Evolutionary conservation across 2,888 invertebrate species (phyloP), one percentile per base, ranked within the genome.

Genomic region (Andrena fulva): DNA sequence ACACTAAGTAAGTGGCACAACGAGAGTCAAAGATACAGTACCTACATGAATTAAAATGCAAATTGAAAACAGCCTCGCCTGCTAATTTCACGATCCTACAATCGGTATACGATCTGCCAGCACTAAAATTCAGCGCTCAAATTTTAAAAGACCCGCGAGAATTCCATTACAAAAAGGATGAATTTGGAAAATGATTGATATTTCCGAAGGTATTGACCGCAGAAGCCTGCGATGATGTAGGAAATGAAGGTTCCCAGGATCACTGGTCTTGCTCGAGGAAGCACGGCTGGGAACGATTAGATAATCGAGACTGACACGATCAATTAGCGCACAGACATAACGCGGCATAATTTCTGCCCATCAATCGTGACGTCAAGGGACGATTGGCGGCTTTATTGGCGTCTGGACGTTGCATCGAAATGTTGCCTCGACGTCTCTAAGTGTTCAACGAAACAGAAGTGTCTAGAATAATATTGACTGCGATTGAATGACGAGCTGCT

Each of bases 341-440:
- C 84, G 79, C 83, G 85, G 80, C 85, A 89, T 87, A 89, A 91
- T 91, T 90, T 75, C 86, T 87, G 86, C 87, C 56, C 82, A 86
- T 89, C 89, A 89, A 90, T 86, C 74, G 80, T 91, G 90, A 91
- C 91, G 91, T 91, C 90, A 87, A 74, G 74, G 62, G 56, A 79
- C 74, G 50, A 68, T 69, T 56, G 56, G 56, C 50, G 24, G 52
- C 62, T 66, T 70, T 50, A 69, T 63, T 60, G 74, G 60, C 24
- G 35, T 12, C 62, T 42, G 4, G 70, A n/a, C 10, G 6, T 24
- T 27, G 33, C n/a, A n/a, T 60, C 33, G 64, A 56, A 54, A 59
- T 33, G 56, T 24, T 6, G 6, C 7, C 24, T 24, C 62, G 71
- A 42, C 27, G 33, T 2, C 16, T 66, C 29, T 24, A 67, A 56